A percentile compares a stretch with the other conserved stretches of the same genome.
phyloP scores from a whole-genome alignment of 35 echinoderm and acorn worm species.

The Heliocidaris tuberculata region DNA sequence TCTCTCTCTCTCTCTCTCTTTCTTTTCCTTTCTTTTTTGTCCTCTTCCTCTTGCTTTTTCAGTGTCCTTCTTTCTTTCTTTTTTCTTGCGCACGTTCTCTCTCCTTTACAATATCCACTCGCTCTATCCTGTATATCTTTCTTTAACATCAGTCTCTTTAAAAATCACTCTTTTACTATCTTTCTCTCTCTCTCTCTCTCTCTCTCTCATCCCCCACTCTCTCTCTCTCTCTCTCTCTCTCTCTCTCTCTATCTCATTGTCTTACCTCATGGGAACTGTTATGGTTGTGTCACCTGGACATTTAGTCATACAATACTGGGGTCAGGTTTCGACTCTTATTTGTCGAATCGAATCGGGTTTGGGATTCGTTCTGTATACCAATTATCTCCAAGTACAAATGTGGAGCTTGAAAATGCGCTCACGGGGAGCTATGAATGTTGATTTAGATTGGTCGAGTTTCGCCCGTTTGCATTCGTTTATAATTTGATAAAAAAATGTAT shows the following conservation, averaged over 20 bases:
- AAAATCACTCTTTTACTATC: too few species aligned
- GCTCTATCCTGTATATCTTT: too few species aligned
- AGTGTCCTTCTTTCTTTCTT: too few species aligned
- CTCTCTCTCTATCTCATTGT: neutral
- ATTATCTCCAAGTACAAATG: neutral
- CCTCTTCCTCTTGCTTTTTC: neutral
- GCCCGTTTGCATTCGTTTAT: neutral
- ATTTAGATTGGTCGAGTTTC: conserved; percentile 7
- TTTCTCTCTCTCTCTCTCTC: neutral
- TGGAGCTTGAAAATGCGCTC: neutral
- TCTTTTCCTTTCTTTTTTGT: neutral
- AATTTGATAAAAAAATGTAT: neutral
- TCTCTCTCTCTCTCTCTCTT: neutral
- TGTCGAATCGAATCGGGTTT: neutral
- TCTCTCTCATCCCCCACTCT: too few species aligned
- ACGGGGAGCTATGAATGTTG: neutral
- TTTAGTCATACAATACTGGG: neutral
- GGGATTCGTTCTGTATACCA: neutral
- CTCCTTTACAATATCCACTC: neutral
- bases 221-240: neutral
- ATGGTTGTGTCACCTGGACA: neutral
- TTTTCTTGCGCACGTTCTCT: neutral
- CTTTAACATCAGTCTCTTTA: too few species aligned
- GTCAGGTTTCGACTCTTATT: neutral
- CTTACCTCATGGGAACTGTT: neutral